Conservation (phyloP, 2,797 vertebrate genomes). For the Lepilemur septentrionalis region DNA sequence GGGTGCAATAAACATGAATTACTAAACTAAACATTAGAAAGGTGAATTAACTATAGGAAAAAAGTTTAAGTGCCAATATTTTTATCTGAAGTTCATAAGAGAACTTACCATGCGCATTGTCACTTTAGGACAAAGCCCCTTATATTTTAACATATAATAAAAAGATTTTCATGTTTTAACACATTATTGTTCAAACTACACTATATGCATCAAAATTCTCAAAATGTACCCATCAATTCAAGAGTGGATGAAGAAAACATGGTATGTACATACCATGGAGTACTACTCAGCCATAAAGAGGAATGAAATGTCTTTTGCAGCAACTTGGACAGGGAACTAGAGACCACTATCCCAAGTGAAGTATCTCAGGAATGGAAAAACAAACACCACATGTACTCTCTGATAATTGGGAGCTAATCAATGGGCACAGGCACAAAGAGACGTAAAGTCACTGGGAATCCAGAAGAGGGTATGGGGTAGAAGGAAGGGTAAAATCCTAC, state of each 20-base stretch:
- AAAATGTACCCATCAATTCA: background rate
- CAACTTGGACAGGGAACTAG: background rate
- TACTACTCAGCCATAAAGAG: background rate
- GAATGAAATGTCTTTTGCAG: background rate
- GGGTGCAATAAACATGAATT: background rate
- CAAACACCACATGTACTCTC: background rate
- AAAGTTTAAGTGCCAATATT: background rate
- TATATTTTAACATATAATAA: background rate
- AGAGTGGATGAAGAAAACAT: background rate
- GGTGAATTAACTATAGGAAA: background rate
- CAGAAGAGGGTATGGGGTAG: background rate
- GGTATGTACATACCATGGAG: background rate
- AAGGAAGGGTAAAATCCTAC: background rate
- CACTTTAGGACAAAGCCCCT: background rate
- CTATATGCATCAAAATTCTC: background rate
- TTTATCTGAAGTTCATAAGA: background rate
- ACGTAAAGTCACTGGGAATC: background rate
- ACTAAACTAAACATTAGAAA: background rate
- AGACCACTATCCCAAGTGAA: background rate
- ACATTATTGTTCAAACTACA: background rate
- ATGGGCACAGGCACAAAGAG: background rate
- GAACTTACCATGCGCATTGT: background rate
- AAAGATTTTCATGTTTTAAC: background rate
- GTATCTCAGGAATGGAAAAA: background rate
- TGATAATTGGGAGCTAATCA: background rate